Percentiles rank a stretch among this genome's conserved stretches.
These are phyloP conservation scores for Poeciliopsis turrubarensis DNA, from an alignment of 2,113 vertebrate genomes.

Conservation along the genomic window DNA sequence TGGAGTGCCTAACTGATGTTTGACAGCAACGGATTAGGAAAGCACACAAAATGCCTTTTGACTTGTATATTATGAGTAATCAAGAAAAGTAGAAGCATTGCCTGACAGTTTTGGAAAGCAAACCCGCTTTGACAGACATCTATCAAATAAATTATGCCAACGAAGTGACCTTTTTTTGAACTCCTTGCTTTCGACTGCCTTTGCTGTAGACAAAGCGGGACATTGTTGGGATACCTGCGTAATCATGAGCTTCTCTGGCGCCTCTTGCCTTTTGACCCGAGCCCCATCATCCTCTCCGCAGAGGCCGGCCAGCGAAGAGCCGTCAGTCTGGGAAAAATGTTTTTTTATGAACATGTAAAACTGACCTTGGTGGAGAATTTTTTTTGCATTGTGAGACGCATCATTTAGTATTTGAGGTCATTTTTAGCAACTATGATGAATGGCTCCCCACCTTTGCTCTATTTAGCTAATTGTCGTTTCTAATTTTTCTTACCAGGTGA, in stretches of 20 bases:
- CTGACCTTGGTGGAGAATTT: constrained; percentile 45
- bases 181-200: constrained; percentile 20
- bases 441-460: constrained; percentile 26
- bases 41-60: constrained; percentile 52
- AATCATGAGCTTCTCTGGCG: constrained; percentile 52
- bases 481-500: constrained; percentile 29
- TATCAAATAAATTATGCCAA: constrained; percentile 34
- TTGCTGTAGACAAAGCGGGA: constrained; percentile 52
- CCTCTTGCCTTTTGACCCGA: constrained; percentile 64
- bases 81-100: not conserved
- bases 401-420: constrained; percentile 39
- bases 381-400: constrained; percentile 2
- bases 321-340: constrained; percentile 23
- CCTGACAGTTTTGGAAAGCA: constrained; percentile 14
- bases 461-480: constrained; percentile 49
- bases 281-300: constrained; percentile 42
- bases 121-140: constrained; percentile 30
- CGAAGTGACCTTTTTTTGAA: constrained; percentile 57
- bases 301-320: constrained; percentile 32
- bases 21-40: constrained; percentile 59
- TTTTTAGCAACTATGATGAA: constrained; percentile 41
- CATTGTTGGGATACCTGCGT: constrained; percentile 67
- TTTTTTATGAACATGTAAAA: constrained; percentile 29
- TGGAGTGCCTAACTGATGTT: constrained; percentile 46
- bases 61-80: constrained; percentile 34